Evolutionary conservation across 64 coral and sea anemone genomes (phyloP).

Genomic region (Montipora efflorescens): DNA sequence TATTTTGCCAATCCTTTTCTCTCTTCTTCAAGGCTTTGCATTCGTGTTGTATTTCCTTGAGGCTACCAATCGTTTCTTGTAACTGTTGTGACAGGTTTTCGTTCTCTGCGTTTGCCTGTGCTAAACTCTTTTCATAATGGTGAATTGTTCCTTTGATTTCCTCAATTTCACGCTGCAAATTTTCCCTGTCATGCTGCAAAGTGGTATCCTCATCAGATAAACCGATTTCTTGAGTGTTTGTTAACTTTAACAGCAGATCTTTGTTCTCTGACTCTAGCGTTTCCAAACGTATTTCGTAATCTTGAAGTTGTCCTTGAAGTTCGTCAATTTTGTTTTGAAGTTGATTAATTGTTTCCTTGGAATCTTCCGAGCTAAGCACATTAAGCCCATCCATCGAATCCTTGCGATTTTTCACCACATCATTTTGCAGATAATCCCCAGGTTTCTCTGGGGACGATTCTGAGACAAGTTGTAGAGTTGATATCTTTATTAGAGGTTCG

Average conservation of each 20-base stretch:
- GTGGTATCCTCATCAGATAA: not conserved
- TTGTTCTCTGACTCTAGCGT: not conserved
- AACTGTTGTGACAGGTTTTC: constrained; percentile 62
- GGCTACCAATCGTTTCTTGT: constrained; percentile 34
- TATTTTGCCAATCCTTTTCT: not conserved
- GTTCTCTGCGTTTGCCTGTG: constrained; percentile 51
- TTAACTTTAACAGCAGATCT: not conserved
- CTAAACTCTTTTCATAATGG: constrained; percentile 55
- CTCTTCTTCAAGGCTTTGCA: not conserved
- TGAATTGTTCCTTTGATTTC: constrained; percentile 52
- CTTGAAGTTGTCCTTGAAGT: constrained; percentile 1
- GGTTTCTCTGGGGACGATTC: not conserved
- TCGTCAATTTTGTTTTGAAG: not conserved
- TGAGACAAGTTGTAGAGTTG: not conserved
- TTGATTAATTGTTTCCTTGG: not conserved
- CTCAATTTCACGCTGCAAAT: not conserved
- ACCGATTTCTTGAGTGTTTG: not conserved
- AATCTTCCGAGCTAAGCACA: not conserved
- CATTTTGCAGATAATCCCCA: not conserved
- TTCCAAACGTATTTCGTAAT: not conserved
- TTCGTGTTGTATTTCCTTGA: constrained; percentile 20
- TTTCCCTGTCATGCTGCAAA: not conserved
- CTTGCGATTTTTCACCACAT: not conserved
- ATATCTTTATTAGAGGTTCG: constrained; percentile 6
- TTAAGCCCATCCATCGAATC: not conserved